Percentiles rank a stretch among this genome's conserved stretches.
Conservation (phyloP, 2,113 vertebrate genomes). For the Nothobranchius kuhntae region DNA sequence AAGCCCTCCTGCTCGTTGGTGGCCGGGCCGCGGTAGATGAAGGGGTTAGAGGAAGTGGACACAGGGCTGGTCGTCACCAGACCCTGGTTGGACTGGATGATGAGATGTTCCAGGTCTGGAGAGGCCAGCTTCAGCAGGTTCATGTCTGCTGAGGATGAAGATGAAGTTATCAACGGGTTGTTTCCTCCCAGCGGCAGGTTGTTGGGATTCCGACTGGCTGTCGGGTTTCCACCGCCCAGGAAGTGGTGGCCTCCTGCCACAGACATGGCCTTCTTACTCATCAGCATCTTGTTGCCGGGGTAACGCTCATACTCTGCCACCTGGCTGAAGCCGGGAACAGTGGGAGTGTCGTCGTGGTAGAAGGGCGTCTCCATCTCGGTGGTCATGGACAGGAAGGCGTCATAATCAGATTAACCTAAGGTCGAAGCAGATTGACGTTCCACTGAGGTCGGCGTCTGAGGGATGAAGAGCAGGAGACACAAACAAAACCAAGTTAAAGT, state of each 20-base stretch:
- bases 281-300: constrained; percentile 72
- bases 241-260: constrained; percentile 56
- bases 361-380: constrained; percentile 81
- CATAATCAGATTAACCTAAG: constrained; percentile 77
- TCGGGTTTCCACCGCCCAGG: not conserved
- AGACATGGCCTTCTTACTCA: constrained; percentile 76
- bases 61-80: constrained; percentile 83
- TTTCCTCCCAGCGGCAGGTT: constrained; percentile 25
- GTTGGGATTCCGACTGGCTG: constrained; percentile 40
- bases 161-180: constrained; percentile 40
- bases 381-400: constrained; percentile 55
- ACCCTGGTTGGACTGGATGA: constrained; percentile 90
- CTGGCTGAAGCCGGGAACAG: constrained; percentile 63
- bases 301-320: constrained; percentile 73
- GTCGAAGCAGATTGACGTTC: constrained; percentile 53
- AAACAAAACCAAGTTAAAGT: not conserved
- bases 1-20: constrained; percentile 92
- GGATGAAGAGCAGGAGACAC: constrained; percentile 45
- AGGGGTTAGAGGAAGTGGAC: constrained; percentile 75
- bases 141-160: constrained; percentile 73
- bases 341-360: constrained; percentile 76
- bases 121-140: constrained; percentile 88
- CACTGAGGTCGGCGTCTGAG: constrained; percentile 42
- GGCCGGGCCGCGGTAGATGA: constrained; percentile 84
- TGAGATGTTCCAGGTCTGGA: constrained; percentile 90